Conservation (phyloP, 2,888 invertebrate genomes). For the Opisthograptis luteolata region DNA sequence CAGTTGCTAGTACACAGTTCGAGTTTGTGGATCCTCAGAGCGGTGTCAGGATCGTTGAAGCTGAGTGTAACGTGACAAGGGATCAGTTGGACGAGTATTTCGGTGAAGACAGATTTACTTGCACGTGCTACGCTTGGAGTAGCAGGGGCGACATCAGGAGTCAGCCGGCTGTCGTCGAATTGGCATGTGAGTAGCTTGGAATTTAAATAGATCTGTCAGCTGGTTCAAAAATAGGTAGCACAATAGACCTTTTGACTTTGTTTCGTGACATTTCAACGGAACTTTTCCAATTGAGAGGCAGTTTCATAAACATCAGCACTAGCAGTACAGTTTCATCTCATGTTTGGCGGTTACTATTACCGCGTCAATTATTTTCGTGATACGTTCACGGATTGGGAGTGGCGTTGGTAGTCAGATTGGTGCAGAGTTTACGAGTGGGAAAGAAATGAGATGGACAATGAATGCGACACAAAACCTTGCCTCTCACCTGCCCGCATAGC, state of each 20-base stretch:
- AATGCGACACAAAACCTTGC: too few relatives aligned
- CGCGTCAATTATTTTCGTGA: too few relatives aligned
- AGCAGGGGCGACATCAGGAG: conserved; percentile 94
- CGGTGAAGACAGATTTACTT: conserved; percentile 94
- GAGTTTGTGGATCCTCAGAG: conserved; percentile 96
- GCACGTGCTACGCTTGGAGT: conserved; percentile 97
- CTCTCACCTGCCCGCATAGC: too few relatives aligned
- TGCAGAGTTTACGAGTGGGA: too few relatives aligned
- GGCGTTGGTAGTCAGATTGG: too few relatives aligned
- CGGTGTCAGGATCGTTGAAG: conserved; percentile 94
- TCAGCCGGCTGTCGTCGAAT: conserved; percentile 93
- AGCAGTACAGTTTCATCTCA: too few relatives aligned
- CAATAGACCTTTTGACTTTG: conserved; percentile 10
- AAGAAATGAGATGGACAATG: too few relatives aligned
- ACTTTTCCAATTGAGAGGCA: too few relatives aligned
- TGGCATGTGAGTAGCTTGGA: conserved; percentile 93
- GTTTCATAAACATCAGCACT: too few relatives aligned
- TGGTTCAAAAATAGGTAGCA: conserved; percentile 27
- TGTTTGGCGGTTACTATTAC: too few relatives aligned
- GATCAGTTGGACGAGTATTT: conserved; percentile 97
- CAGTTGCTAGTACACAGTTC: conserved; percentile 88
- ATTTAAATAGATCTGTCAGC: conserved; percentile 38
- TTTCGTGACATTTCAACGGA: conserved; percentile 3
- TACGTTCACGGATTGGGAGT: too few relatives aligned
- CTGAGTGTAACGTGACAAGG: conserved; percentile 93